A percentile compares a stretch with the other conserved stretches of the same genome.
Evolutionary conservation across 1,140 invertebrate genomes (phyloP).

Genomic region (Zeugodacus cucurbitae): DNA sequence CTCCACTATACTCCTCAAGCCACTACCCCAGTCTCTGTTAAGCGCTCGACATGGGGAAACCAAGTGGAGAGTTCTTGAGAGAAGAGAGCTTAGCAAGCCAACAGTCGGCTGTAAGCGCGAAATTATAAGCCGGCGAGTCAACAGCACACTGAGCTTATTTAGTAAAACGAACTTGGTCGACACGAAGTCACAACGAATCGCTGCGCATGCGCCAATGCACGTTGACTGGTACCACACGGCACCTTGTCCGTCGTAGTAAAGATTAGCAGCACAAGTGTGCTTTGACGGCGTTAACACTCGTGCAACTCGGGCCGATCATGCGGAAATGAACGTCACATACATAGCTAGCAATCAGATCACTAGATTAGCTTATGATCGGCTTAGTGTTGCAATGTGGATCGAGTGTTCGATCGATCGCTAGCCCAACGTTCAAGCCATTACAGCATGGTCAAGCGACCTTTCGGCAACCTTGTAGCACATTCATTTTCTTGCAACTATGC

Average conservation of each 20-base stretch:
- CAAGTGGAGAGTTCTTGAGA: background rate
- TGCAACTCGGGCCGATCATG: background rate
- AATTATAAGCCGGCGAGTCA: background rate
- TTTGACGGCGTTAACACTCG: background rate
- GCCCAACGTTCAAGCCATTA: background rate
- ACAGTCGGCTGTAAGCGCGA: background rate
- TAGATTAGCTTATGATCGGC: background rate
- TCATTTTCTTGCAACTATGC: background rate
- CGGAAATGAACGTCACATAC: background rate
- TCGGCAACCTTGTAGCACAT: background rate
- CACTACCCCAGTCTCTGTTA: background rate
- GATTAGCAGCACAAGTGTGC: background rate
- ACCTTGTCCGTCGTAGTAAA: background rate
- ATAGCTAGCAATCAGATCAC: background rate
- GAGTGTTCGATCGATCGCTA: background rate
- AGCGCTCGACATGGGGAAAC: background rate
- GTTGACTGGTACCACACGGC: background rate
- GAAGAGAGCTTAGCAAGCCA: background rate
- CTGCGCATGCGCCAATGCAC: background rate
- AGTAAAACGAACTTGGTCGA: background rate
- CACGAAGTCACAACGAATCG: background rate
- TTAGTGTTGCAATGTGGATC: background rate
- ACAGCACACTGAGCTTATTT: background rate
- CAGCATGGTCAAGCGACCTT: slow-evolving; percentile 6
- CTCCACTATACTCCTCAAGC: background rate